Percentiles rank a stretch among this genome's conserved stretches.
Evolutionary conservation across 2,888 invertebrate genomes (phyloP).

Genomic region (Tetropium fuscum): DNA sequence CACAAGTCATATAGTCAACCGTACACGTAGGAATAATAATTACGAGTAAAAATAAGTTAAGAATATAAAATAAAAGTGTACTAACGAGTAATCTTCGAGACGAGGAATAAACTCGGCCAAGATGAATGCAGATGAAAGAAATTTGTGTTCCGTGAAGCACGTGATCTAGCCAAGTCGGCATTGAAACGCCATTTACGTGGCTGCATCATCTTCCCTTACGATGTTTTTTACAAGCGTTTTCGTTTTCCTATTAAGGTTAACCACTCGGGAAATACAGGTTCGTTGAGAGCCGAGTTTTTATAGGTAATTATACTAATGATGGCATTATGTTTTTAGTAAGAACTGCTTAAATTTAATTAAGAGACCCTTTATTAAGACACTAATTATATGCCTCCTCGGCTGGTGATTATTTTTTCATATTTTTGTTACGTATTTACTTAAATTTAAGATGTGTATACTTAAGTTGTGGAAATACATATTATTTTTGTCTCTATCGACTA

Average conservation of each 20-base stretch:
- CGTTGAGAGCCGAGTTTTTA: constrained; percentile 5
- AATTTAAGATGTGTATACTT: too few relatives aligned
- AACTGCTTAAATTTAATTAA: too few relatives aligned
- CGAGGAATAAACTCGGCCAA: constrained; percentile 35
- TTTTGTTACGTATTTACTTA: too few relatives aligned
- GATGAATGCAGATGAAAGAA: constrained; percentile 55
- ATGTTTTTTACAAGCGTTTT: constrained; percentile 16
- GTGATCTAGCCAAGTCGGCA: constrained; percentile 42
- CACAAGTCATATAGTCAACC: too few relatives aligned
- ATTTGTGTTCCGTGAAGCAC: constrained; percentile 50
- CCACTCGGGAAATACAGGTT: constrained; percentile 33
- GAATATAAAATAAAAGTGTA: neutral
- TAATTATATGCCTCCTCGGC: too few relatives aligned
- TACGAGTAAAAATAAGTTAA: too few relatives aligned
- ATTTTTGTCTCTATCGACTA: too few relatives aligned
- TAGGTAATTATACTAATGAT: constrained; percentile 26
- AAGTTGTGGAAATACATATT: too few relatives aligned
- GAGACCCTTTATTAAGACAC: too few relatives aligned
- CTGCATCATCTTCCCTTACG: constrained; percentile 40
- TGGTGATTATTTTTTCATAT: too few relatives aligned
- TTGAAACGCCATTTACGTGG: constrained; percentile 37
- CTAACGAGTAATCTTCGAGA: constrained; percentile 7
- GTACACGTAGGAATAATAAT: too few relatives aligned
- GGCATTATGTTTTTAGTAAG: neutral
- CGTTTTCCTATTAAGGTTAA: constrained; percentile 29